Conservation (phyloP, 2,797 vertebrate species). For the Amblyraja radiata region DNA sequence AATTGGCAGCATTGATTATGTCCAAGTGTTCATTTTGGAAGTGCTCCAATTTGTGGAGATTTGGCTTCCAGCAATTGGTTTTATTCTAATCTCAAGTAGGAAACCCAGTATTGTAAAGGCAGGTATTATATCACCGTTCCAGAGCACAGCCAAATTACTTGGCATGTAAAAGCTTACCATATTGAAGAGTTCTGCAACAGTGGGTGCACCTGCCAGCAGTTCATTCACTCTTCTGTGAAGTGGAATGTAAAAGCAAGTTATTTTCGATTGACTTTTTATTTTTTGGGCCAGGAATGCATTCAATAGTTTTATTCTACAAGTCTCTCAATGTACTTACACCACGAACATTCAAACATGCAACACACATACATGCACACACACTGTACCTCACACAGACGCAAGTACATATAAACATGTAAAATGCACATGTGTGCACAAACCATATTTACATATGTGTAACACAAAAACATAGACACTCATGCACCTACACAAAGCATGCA, state of each 20-base stretch:
- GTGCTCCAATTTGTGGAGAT: neutral
- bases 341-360: too few species aligned
- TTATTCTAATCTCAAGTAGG: neutral
- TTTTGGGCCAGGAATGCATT: neutral
- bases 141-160: conserved; percentile 1
- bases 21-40: conserved; percentile 17
- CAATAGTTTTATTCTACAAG: neutral
- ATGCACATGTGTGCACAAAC: too few species aligned
- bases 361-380: too few species aligned
- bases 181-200: conserved; percentile 21
- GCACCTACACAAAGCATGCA: too few species aligned
- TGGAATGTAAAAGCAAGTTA: neutral
- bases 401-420: too few species aligned
- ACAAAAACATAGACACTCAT: too few species aligned
- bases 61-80: conserved; percentile 9
- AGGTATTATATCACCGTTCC: neutral
- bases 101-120: neutral
- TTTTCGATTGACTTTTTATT: conserved; percentile 12
- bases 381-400: too few species aligned
- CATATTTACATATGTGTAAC: too few species aligned
- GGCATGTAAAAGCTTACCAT: conserved; percentile 14
- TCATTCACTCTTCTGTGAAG: neutral
- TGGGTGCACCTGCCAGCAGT: neutral
- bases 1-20: neutral
- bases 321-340: neutral